phyloP scores from a whole-genome alignment of 2,888 invertebrate species.

The Acanthosepion pharaonis region DNA sequence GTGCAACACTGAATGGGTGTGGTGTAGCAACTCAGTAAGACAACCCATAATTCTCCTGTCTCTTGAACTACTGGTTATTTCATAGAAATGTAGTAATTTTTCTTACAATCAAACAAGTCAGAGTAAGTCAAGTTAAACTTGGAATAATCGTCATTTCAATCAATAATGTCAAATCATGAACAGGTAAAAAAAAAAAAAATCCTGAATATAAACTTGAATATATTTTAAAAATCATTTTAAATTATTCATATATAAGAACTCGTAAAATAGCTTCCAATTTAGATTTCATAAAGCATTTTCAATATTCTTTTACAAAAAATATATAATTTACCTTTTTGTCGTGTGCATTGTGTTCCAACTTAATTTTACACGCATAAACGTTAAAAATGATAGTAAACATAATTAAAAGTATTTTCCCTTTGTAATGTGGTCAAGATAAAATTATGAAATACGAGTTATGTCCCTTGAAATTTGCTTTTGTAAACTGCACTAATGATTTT shows the following conservation, averaged over 20 bases:
- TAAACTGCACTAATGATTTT: not conserved
- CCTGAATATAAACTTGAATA: no score
- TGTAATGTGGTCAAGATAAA: not conserved
- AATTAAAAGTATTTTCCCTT: not conserved
- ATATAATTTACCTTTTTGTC: not conserved
- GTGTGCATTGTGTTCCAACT: not conserved
- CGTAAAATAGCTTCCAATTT: not conserved
- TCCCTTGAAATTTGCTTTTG: conserved; percentile 18
- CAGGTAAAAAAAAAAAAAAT: no score
- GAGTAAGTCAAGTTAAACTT: no score
- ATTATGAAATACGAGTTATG: conserved; percentile 12
- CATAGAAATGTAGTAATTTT: no score
- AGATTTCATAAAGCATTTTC: not conserved
- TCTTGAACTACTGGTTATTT: no score
- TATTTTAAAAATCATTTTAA: no score
- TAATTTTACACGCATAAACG: not conserved
- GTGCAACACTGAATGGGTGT: no score
- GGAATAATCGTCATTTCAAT: no score
- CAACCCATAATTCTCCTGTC: no score
- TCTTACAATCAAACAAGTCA: no score
- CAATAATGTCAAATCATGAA: no score
- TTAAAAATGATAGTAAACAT: not conserved
- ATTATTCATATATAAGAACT: not conserved
- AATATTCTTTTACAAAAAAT: not conserved
- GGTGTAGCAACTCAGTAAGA: no score